Evolutionary conservation across 2,888 invertebrate genomes (phyloP).

Genomic region (Napeogenes inachia): DNA sequence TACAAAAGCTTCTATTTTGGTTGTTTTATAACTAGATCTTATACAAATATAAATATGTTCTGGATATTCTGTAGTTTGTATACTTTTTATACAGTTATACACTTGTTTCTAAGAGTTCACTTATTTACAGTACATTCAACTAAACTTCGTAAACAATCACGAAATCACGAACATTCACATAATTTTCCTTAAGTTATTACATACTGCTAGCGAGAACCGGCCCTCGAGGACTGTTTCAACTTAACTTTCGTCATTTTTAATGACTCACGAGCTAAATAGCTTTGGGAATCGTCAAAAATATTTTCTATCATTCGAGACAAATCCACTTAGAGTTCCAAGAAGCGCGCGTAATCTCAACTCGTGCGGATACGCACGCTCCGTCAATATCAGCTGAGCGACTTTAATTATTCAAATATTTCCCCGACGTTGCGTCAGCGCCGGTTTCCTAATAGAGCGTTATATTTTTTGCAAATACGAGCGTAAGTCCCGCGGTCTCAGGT

Average conservation of each 20-base stretch:
- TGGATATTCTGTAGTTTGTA: slow-evolving; percentile 11
- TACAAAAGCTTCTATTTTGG: slow-evolving; percentile 14
- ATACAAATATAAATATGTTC: slow-evolving; percentile 10
- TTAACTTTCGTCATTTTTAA: slow-evolving; percentile 76
- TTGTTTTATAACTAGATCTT: slow-evolving; percentile 27
- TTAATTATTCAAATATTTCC: slow-evolving; percentile 50
- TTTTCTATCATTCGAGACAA: slow-evolving; percentile 45
- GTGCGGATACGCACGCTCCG: slow-evolving; percentile 41
- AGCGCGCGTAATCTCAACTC: slow-evolving; percentile 29
- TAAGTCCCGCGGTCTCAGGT: slow-evolving; percentile 39
- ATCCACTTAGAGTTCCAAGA: slow-evolving; percentile 39
- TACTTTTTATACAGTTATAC: slow-evolving; percentile 12
- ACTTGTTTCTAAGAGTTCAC: slow-evolving; percentile 25
- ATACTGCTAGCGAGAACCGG: slow-evolving; percentile 43
- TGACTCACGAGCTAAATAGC: slow-evolving; percentile 56
- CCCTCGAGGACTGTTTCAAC: slow-evolving; percentile 61
- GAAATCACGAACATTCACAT: slow-evolving; percentile 44
- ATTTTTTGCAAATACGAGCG: slow-evolving; percentile 37
- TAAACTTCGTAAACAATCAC: slow-evolving; percentile 32
- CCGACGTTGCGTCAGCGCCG: slow-evolving; percentile 47
- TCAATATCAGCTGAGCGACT: slow-evolving; percentile 64
- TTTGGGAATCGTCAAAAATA: slow-evolving; percentile 46
- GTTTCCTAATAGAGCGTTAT: slow-evolving; percentile 35
- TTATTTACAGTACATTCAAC: slow-evolving; percentile 23
- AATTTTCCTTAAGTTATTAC: slow-evolving; percentile 48